These are phyloP conservation scores for Drusus annulatus DNA, from an alignment of 1,140 invertebrate genomes.

Conservation along the genomic window DNA sequence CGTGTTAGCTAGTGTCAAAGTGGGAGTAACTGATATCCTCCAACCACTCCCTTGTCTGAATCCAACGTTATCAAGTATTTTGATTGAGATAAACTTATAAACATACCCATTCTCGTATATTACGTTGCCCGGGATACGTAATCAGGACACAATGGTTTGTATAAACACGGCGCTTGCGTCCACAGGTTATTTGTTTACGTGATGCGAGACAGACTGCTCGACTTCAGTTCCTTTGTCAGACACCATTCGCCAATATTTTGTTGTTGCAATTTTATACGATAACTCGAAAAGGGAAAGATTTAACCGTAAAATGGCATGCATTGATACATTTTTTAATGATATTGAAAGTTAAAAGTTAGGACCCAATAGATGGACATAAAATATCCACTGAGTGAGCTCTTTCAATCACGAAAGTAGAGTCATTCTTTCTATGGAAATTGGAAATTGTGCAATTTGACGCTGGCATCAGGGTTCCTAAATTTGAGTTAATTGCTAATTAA, in stretches of 20 bases:
- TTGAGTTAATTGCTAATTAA: no score
- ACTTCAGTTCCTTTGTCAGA: conserved; percentile 8
- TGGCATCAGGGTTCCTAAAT: no score
- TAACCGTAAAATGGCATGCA: not conserved
- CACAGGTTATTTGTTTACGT: conserved; percentile 43
- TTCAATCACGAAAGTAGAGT: conserved; percentile 4
- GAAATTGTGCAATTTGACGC: not conserved
- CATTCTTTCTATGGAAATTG: conserved; percentile 10
- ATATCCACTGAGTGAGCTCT: not conserved
- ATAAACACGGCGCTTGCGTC: conserved; percentile 35
- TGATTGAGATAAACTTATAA: conserved; percentile 43
- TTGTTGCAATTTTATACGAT: not conserved
- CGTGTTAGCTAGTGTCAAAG: conserved; percentile 23
- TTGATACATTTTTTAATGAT: not conserved
- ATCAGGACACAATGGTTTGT: conserved; percentile 16
- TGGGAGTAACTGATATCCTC: conserved; percentile 47
- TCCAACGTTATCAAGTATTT: conserved; percentile 30
- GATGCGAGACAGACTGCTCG: conserved; percentile 23
- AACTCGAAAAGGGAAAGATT: not conserved
- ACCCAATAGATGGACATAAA: not conserved
- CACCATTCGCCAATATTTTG: conserved; percentile 2
- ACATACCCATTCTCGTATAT: conserved; percentile 45
- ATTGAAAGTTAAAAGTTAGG: not conserved
- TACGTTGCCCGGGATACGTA: conserved; percentile 46
- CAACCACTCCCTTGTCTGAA: conserved; percentile 50